phyloP scores from a whole-genome alignment of 2,113 vertebrate species.

The Mirza zaza region DNA sequence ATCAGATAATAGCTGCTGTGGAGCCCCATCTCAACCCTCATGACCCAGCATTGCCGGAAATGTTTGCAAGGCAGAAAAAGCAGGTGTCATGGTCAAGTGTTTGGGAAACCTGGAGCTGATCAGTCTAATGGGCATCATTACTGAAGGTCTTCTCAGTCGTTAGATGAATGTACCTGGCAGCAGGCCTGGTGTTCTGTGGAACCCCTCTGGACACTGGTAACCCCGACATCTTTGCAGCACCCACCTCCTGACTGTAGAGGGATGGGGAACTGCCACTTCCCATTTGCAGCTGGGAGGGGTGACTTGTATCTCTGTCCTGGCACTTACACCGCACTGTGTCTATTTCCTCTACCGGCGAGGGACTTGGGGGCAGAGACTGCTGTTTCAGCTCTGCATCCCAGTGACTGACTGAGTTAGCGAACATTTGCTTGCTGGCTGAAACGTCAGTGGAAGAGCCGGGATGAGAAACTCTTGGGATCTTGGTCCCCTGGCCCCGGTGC shows the following conservation, averaged over 20 bases:
- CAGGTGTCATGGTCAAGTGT: neutral
- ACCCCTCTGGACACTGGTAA: neutral
- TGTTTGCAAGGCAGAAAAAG: neutral
- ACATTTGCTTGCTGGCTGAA: no score
- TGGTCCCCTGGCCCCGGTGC: neutral
- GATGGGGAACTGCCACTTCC: neutral
- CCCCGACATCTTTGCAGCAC: neutral
- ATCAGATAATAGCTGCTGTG: neutral
- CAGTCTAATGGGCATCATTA: no score
- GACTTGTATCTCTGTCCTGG: fast-evolving
- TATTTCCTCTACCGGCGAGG: fast-evolving
- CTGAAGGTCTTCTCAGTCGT: neutral
- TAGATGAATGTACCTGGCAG: neutral
- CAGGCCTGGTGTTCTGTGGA: fast-evolving
- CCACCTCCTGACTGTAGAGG: neutral
- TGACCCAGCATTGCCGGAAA: fast-evolving
- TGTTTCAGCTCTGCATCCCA: neutral
- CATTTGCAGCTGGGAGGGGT: fast-evolving
- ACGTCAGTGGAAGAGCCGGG: neutral
- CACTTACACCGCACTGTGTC: fast-evolving
- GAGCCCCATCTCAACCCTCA: neutral
- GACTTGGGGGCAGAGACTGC: neutral
- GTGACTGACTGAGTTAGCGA: no score
- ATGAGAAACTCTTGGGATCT: neutral
- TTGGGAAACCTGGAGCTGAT: neutral